Evolutionary conservation across 2,113 vertebrate genomes (phyloP).

Genomic region (Dolichallabes microphthalmus): DNA sequence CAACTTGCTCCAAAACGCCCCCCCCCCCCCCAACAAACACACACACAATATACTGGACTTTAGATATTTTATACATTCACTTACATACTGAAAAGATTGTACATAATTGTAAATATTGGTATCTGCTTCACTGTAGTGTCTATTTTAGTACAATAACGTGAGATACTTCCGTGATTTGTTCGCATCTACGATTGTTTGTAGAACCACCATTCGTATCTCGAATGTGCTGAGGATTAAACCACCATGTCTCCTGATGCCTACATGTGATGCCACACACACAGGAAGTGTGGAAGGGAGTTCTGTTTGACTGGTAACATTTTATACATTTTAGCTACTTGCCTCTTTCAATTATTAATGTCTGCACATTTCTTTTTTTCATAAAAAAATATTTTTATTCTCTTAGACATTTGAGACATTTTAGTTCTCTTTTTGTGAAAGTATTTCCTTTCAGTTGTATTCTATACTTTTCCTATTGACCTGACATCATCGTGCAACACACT

Average conservation of each 20-base stretch:
- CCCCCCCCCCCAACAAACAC: too few species aligned
- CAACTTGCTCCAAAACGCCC: too few species aligned
- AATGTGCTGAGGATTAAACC: too few species aligned
- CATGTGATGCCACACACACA: neutral
- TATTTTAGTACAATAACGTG: too few species aligned
- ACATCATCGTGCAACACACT: neutral
- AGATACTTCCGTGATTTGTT: too few species aligned
- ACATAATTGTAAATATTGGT: too few species aligned
- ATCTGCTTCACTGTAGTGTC: too few species aligned
- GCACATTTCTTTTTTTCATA: neutral
- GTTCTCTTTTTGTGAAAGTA: neutral
- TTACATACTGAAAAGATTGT: too few species aligned
- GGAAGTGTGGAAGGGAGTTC: neutral
- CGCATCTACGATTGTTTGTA: too few species aligned
- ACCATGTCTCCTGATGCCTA: neutral
- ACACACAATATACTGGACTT: too few species aligned
- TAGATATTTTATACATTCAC: too few species aligned
- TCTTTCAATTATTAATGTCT: neutral
- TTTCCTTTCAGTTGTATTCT: neutral
- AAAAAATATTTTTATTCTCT: neutral
- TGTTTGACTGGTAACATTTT: neutral
- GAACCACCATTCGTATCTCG: too few species aligned
- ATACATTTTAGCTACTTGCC: neutral
- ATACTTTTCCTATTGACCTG: neutral
- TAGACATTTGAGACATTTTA: neutral